Conservation (phyloP, 2,797 vertebrate genomes). For the Harpagifer antarcticus region DNA sequence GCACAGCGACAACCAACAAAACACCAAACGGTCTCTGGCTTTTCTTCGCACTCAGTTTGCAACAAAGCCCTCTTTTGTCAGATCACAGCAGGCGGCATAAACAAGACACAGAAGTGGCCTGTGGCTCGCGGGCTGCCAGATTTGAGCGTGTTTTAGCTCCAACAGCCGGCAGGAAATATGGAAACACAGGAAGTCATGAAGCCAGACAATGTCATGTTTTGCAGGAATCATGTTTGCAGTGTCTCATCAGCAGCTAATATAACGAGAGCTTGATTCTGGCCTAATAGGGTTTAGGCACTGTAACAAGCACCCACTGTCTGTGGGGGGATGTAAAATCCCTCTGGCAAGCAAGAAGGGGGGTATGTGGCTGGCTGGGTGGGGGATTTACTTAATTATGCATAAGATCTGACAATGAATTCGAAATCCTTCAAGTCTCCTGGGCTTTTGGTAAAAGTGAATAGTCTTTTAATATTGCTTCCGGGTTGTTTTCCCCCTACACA, state of each 20-base stretch:
- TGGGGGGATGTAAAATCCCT: slow-evolving; percentile 56
- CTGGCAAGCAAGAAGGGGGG: slow-evolving; percentile 35
- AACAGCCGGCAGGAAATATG: slow-evolving; percentile 49
- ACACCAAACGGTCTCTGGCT: slow-evolving; percentile 22
- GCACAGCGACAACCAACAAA: slow-evolving; percentile 1
- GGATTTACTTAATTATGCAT: slow-evolving; percentile 81
- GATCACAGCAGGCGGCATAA: slow-evolving; percentile 57
- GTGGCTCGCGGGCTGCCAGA: slow-evolving; percentile 42
- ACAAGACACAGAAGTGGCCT: slow-evolving; percentile 53
- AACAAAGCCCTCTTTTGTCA: slow-evolving; percentile 75
- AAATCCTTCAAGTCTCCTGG: slow-evolving; percentile 73
- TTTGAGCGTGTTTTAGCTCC: slow-evolving; percentile 24
- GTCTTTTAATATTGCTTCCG: slow-evolving; percentile 60
- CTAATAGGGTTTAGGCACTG: slow-evolving; percentile 41
- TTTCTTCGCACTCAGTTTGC: slow-evolving; percentile 46
- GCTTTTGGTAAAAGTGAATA: slow-evolving; percentile 67
- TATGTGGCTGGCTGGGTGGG: slow-evolving; percentile 28
- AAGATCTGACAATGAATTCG: slow-evolving; percentile 73
- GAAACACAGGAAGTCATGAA: slow-evolving; percentile 45
- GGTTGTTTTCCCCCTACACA: slow-evolving; percentile 32
- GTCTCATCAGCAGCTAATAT: slow-evolving; percentile 23
- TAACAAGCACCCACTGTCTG: slow-evolving; percentile 59
- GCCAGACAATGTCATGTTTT: slow-evolving; percentile 39
- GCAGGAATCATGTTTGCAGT: slow-evolving; percentile 24
- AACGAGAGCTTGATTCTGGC: slow-evolving; percentile 28